Conservation (phyloP, 1,140 invertebrate genomes). For the Hylyphantes graminicola region DNA sequence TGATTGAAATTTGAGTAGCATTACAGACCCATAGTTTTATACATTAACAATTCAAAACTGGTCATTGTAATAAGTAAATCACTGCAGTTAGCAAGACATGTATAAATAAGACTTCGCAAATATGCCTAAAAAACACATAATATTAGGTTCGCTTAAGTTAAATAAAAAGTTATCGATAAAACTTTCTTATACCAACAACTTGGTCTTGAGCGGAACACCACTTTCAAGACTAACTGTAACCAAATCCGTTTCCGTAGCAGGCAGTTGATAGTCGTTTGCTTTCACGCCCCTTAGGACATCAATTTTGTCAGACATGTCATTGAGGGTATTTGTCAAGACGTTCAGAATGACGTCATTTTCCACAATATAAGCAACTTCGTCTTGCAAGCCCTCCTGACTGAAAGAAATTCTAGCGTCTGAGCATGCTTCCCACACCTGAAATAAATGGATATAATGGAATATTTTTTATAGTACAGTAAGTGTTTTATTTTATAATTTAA, state of each 20-base stretch:
- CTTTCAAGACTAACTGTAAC: slow-evolving; percentile 67
- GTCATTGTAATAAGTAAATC: no score
- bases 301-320: slow-evolving; percentile 71
- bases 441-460: background rate
- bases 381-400: slow-evolving; percentile 77
- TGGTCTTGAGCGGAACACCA: slow-evolving; percentile 68
- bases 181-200: slow-evolving; percentile 65
- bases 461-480: background rate
- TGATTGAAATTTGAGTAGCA: no score
- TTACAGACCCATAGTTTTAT: no score
- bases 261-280: slow-evolving; percentile 29
- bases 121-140: no score
- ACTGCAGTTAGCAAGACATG: no score
- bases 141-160: no score
- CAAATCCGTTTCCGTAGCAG: slow-evolving; percentile 57
- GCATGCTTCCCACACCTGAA: slow-evolving; percentile 88
- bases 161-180: background rate
- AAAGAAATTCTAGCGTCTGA: slow-evolving; percentile 90
- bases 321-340: slow-evolving; percentile 72
- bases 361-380: slow-evolving; percentile 89
- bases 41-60: no score
- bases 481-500: no score
- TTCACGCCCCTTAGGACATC: slow-evolving; percentile 61
- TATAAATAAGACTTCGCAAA: no score
- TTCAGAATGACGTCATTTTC: slow-evolving; percentile 90